Conservation (phyloP, 2,113 vertebrate genomes). For the Apaloderma vittatum region DNA sequence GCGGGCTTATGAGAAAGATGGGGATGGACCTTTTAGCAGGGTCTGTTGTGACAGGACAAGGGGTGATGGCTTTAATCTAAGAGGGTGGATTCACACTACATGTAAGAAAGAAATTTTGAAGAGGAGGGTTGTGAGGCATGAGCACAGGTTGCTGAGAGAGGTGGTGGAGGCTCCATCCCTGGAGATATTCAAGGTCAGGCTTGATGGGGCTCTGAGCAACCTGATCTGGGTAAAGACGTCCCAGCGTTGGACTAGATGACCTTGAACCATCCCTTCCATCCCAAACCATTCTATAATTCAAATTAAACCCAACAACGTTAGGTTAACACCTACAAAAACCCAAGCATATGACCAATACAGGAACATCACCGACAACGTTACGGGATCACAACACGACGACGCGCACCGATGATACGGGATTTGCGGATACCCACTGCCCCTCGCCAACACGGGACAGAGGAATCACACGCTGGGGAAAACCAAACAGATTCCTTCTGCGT, state of each 20-base stretch:
- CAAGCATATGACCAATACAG: neutral
- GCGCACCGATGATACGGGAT: too few species aligned
- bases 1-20: neutral
- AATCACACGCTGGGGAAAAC: neutral
- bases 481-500: neutral
- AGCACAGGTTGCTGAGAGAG: neutral
- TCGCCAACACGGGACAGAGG: neutral
- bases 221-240: accelerated
- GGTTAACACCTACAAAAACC: neutral
- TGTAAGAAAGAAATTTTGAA: neutral
- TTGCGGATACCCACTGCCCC: too few species aligned
- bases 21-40: neutral
- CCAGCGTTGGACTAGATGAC: neutral
- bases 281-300: neutral
- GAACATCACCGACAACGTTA: too few species aligned
- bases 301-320: neutral
- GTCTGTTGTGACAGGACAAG: neutral
- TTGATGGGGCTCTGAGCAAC: neutral
- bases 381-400: too few species aligned
- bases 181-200: neutral
- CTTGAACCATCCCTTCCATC: neutral
- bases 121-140: accelerated
- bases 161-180: neutral
- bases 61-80: too few species aligned
- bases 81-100: accelerated